A percentile compares a stretch with the other conserved stretches of the same genome.
phyloP scores from a whole-genome alignment of 2,888 invertebrate genomes.

The Agrochola lota region DNA sequence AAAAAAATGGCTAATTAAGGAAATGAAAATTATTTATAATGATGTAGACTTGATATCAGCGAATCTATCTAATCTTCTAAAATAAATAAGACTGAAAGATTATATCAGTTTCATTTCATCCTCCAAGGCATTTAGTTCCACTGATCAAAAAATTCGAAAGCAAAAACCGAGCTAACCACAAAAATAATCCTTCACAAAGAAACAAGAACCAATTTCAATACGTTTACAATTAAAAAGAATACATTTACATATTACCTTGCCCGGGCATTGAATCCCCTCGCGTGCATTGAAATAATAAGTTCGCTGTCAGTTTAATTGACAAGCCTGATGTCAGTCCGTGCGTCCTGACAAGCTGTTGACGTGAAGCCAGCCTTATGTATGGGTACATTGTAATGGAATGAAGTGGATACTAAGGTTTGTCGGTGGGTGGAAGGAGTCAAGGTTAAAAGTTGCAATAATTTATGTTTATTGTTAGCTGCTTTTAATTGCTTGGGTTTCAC shows the following conservation, averaged over 20 bases:
- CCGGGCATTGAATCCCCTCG: slow-evolving; percentile 71
- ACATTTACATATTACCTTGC: slow-evolving; percentile 58
- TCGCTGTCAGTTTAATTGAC: slow-evolving; percentile 79
- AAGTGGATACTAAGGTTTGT: slow-evolving; percentile 14
- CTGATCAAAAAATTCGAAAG: neutral
- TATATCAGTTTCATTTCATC: neutral
- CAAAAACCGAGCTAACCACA: neutral
- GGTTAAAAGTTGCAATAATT: neutral
- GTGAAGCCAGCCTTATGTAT: slow-evolving; percentile 40
- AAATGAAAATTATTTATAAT: too few relatives aligned
- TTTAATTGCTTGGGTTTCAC: too few relatives aligned
- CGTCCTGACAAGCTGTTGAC: slow-evolving; percentile 53
- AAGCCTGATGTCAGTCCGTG: slow-evolving; percentile 63
- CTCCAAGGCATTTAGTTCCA: neutral
- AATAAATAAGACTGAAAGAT: neutral
- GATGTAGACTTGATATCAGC: too few relatives aligned
- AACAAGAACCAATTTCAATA: slow-evolving; percentile 52
- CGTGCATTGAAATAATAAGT: slow-evolving; percentile 76
- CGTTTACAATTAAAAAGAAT: slow-evolving; percentile 57
- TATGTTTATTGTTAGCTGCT: too few relatives aligned
- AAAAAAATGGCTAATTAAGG: too few relatives aligned
- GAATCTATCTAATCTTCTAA: too few relatives aligned
- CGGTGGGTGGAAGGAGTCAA: neutral
- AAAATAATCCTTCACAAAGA: neutral
- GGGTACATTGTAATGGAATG: slow-evolving; percentile 46